Evolutionary conservation across 2,797 vertebrate species (phyloP).

Genomic region (Mormyrops boulengeri): DNA sequence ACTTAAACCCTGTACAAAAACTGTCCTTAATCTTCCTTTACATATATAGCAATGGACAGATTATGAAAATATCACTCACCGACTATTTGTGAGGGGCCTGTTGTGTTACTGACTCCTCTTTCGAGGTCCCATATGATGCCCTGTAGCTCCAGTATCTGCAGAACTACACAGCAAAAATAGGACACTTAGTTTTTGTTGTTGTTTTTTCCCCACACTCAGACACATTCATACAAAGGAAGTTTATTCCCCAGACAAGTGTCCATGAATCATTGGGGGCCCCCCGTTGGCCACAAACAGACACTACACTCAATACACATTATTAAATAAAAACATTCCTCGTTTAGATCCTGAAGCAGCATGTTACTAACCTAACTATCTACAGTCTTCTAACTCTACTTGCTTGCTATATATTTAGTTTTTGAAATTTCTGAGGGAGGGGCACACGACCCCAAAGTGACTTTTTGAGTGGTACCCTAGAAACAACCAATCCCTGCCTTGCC

Average conservation of each 20-base stretch:
- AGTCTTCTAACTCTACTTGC: neutral
- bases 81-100: neutral
- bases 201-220: neutral
- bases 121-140: constrained; percentile 9
- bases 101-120: neutral
- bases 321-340: neutral
- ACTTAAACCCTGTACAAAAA: neutral
- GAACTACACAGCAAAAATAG: neutral
- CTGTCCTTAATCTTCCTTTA: neutral
- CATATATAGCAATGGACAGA: neutral
- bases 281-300: neutral
- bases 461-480: neutral
- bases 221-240: neutral
- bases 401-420: neutral
- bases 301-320: neutral
- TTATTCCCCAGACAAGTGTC: neutral
- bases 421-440: neutral
- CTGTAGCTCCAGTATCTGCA: constrained; percentile 11
- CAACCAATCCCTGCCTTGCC: neutral
- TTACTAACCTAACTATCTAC: neutral
- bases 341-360: neutral
- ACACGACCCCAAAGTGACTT: neutral
- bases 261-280: neutral
- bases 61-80: neutral
- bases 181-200: neutral